Base-by-base conservation (phyloP, 2,797 vertebrate genomes). In the Betta splendens region DNA sequence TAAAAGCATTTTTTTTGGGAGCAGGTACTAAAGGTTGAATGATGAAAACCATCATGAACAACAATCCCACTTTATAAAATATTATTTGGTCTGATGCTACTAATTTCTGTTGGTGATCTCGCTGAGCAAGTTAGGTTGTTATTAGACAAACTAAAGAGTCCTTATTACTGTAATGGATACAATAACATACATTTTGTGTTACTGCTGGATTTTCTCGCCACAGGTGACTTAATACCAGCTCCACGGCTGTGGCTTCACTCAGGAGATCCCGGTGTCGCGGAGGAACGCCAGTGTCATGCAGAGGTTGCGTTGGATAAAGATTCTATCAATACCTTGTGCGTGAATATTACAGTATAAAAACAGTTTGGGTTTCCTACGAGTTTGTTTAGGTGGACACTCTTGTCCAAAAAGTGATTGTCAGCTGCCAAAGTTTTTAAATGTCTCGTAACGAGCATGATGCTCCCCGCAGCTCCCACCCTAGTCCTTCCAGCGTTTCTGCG, bases 401-500 rank as follows among this genome's bases (percentile, higher is more conserved):
- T 77, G 40, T 79, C 3, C 2, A 0, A 0, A 80, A 71, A 61
- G 23, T 93, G 38, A 23, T n/a, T 48, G 0, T 21, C 18, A 0
- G 88, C 82, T n/a, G 79, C 87, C 0, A 0, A 1, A 0, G 49
- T n/a, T 5, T 0, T 35, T 89, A 2, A 64, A 5, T 0, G 21
- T 98, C 7, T 15, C 0, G 13, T 94, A 68, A 28, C 0, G 91
- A 89, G 47, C 82, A 75, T 0, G 0, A 0, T 2, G 35, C 50
- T 89, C 92, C 9, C 94, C 95, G 83, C 89, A 95, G 0, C 94
- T 98, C 10, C 96, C 97, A 0, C 96, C 97, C 0, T 94, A 94
- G 0, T 98, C 96, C 68, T 94, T 98, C 75, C 97, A 98, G 77
- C 92, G 95, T n/a, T 98, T 98, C 91, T 98, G 23, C 90, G 89